Conservation (phyloP, 2,888 invertebrate species). For the Dorcus parallelipipedus region DNA sequence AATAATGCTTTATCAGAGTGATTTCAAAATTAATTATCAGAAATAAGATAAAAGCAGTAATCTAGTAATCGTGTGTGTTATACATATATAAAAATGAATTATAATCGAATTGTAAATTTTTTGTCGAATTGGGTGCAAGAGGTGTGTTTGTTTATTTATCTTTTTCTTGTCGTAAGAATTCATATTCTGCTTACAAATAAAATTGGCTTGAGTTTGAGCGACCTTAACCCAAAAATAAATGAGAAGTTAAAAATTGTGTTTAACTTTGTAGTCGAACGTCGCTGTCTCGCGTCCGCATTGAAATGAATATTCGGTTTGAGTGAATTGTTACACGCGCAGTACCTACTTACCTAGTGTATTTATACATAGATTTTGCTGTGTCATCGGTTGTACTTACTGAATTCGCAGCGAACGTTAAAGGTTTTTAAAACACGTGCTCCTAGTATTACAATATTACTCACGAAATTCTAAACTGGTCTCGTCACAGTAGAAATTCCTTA, state of each 20-base stretch:
- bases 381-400: conserved; percentile 4
- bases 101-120: too few species aligned
- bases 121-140: too few species aligned
- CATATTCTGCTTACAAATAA: too few species aligned
- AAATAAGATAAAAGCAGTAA: too few species aligned
- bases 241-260: not conserved
- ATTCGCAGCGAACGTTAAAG: not conserved
- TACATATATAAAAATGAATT: too few species aligned
- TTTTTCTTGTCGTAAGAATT: too few species aligned
- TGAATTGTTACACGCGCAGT: conserved; percentile 1
- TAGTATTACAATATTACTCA: not conserved
- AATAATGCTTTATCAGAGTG: too few species aligned
- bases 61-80: too few species aligned
- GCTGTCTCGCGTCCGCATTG: not conserved
- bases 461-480: not conserved
- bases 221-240: conserved; percentile 3
- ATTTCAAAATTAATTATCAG: too few species aligned
- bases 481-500: too few species aligned
- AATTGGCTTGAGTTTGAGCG: conserved; percentile 1
- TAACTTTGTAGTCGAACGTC: not conserved
- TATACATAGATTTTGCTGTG: conserved; percentile 10
- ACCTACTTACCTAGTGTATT: conserved; percentile 3
- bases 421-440: not conserved
- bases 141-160: too few species aligned
- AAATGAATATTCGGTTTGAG: not conserved